Conservation (phyloP, 2,113 vertebrate species). For the Mesoclemmys tuberculata region DNA sequence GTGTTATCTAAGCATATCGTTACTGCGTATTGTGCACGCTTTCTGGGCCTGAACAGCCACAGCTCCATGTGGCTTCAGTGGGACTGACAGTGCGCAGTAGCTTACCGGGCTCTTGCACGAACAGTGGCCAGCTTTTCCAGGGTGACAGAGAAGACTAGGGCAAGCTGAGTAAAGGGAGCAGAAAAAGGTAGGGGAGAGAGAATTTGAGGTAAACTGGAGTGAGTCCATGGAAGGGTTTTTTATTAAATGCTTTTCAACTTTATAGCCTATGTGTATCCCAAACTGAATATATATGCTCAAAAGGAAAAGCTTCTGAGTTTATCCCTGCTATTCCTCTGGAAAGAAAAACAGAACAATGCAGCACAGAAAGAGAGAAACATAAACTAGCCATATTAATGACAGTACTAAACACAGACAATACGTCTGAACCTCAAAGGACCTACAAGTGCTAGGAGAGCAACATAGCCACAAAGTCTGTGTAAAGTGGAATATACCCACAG, state of each 20-base stretch:
- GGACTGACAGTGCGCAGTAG: background rate
- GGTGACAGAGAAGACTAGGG: background rate
- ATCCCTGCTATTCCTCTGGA: background rate
- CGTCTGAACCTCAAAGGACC: background rate
- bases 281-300: background rate
- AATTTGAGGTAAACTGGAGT: accelerated
- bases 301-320: conserved; percentile 21
- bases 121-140: background rate
- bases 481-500: background rate
- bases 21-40: background rate
- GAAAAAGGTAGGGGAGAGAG: background rate
- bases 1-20: background rate
- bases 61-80: background rate
- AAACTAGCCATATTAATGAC: background rate
- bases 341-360: background rate
- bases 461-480: background rate
- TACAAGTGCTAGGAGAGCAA: accelerated
- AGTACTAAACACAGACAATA: accelerated
- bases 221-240: background rate
- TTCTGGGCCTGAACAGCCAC: background rate
- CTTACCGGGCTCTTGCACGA: background rate
- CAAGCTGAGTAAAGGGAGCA: background rate
- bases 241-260: background rate
- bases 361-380: background rate
- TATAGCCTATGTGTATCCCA: background rate